Percentiles rank a stretch among this genome's conserved stretches.
phyloP scores from a whole-genome alignment of 2,113 vertebrate species.

The Nipponia nippon region DNA sequence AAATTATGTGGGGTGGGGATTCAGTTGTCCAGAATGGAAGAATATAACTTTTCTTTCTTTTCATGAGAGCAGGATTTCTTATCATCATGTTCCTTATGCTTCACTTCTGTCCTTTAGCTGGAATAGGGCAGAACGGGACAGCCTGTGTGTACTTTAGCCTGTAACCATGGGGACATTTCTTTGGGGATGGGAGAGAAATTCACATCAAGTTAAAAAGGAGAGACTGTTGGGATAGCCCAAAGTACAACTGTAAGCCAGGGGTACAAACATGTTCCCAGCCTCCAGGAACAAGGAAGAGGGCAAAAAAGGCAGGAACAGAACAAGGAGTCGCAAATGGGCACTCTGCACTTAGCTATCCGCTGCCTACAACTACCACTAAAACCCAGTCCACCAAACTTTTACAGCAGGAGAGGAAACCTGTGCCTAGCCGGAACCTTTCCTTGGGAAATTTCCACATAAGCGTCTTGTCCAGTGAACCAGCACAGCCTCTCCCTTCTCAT shows the following conservation, averaged over 20 bases:
- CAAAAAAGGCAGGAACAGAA: neutral
- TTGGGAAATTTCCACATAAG: neutral
- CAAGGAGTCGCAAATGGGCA: neutral
- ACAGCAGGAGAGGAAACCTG: neutral
- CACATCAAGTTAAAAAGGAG: neutral
- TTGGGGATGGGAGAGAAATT: neutral
- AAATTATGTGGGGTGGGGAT: neutral
- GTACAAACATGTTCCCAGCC: neutral
- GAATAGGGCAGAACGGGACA: neutral
- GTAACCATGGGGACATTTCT: neutral
- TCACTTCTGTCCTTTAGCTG: conserved; percentile 4
- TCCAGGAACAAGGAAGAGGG: neutral
- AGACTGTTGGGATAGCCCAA: neutral
- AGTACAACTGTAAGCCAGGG: neutral
- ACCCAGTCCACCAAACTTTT: neutral
- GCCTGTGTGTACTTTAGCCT: neutral
- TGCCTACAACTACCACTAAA: neutral
- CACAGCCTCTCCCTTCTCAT: neutral
- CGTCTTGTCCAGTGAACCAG: neutral
- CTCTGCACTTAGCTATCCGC: neutral
- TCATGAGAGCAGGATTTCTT: neutral
- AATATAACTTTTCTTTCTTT: neutral
- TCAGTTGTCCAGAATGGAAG: neutral
- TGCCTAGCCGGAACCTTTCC: neutral
- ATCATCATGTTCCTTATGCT: neutral